Evolutionary conservation across 1,140 invertebrate species (phyloP), one percentile per base, ranked within the genome.

Genomic region (Wiebesia pumilae): DNA sequence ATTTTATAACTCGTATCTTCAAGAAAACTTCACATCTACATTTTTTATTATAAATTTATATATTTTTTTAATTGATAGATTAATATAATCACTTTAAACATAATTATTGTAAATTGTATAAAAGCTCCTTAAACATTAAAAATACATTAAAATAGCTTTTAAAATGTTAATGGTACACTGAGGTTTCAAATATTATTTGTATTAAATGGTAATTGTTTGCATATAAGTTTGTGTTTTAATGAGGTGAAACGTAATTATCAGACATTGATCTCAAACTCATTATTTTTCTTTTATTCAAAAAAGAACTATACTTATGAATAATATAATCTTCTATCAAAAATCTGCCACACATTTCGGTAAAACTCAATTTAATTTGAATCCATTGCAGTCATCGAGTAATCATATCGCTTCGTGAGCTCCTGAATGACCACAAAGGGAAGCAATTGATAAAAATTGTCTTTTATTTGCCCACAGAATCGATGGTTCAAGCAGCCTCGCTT

Each of bases 401-500:
- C 9, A 69, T 69, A 19, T 71, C 35, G 35, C 14, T 69, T 30
- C n/a, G 35, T 4, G 21, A 38, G 69, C 33, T 38, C 16, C 30
- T 21, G 9, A 38, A 71, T 71, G 40, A 24, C 35, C 33, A 24
- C 33, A 35, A 35, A 33, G 35, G 19, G 69, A 21, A 71, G 35
- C 12, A 40, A 21, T 38, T 6, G 69, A 71, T 40, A 35, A 71
- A 71, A 38, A 71, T 38, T 38, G 69, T 10, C 27, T 10, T 77
- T 79, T 58, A 30, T 54, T 24, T 1, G 6, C 58, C 21, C 16
- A 2, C 83, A 85, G 84, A 65, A 33, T 35, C 0, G 69, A 87
- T n/a, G 81, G 58, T 0, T 33, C 81, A 27, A 33, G 73, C 12
- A 82, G 94, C 93, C 51, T 96, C n/a, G 95, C 95, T 14, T 96